Evolutionary conservation across 2,113 vertebrate genomes (phyloP).

Genomic region (Melanostigma gelatinosum): DNA sequence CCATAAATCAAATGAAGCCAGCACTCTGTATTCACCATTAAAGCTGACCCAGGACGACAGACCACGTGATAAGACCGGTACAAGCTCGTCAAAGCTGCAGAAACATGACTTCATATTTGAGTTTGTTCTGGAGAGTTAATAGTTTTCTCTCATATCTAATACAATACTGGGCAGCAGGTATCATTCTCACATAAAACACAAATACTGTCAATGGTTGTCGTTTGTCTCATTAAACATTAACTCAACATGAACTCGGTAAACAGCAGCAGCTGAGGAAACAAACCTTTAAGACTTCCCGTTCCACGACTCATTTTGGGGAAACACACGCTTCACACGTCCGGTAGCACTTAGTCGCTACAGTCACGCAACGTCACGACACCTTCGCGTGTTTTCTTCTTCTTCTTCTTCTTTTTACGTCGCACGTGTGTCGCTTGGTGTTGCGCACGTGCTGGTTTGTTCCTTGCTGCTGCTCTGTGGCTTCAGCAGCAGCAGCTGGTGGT

Average conservation of each 20-base stretch:
- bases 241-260: background rate
- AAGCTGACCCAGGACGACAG: background rate
- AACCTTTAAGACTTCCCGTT: background rate
- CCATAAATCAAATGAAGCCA: background rate
- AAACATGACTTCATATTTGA: background rate
- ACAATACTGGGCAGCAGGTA: background rate
- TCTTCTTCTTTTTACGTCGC: too few species aligned
- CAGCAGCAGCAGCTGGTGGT: too few species aligned
- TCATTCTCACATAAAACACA: background rate
- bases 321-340: background rate
- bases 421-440: too few species aligned
- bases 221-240: background rate
- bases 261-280: background rate
- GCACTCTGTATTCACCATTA: background rate
- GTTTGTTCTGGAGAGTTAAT: background rate
- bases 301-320: too few species aligned
- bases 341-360: background rate
- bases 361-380: too few species aligned
- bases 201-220: background rate
- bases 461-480: too few species aligned
- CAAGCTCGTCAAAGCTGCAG: background rate
- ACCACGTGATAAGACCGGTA: background rate
- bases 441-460: background rate
- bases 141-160: background rate
- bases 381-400: too few species aligned